Evolutionary conservation across 1,140 invertebrate genomes (phyloP).

Genomic region (Drosophila insularis): DNA sequence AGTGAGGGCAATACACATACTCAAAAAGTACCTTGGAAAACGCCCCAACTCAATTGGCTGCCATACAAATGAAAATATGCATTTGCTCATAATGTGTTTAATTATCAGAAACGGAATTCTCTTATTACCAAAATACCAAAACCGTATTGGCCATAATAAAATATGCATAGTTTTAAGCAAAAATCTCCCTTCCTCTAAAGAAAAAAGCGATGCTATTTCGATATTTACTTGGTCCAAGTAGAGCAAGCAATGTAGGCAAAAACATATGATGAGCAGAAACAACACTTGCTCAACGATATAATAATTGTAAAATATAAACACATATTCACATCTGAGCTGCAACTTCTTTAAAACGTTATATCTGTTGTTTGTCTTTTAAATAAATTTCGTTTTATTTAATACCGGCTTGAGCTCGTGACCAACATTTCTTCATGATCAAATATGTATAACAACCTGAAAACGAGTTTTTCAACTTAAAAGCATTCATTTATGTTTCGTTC

Average conservation of each 20-base stretch:
- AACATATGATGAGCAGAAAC: not conserved
- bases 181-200: conserved; percentile 39
- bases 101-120: conserved; percentile 62
- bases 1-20: not conserved
- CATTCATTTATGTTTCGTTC: not conserved
- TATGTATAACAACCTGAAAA: not conserved
- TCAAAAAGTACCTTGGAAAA: not conserved
- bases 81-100: conserved; percentile 46
- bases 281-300: no score
- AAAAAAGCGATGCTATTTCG: not conserved
- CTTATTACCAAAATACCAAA: conserved; percentile 37
- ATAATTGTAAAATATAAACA: no score
- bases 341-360: no score
- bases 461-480: not conserved
- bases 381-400: not conserved
- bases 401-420: not conserved
- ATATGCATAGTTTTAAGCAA: conserved; percentile 66
- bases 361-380: not conserved
- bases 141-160: conserved; percentile 48
- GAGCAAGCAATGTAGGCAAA: not conserved
- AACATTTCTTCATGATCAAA: not conserved
- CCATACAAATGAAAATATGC: conserved; percentile 46
- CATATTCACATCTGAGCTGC: no score
- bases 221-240: not conserved
- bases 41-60: conserved; percentile 60